These are phyloP conservation scores for Acanthosepion esculentum DNA, from an alignment of 2,888 invertebrate genomes.

Conservation along the genomic window DNA sequence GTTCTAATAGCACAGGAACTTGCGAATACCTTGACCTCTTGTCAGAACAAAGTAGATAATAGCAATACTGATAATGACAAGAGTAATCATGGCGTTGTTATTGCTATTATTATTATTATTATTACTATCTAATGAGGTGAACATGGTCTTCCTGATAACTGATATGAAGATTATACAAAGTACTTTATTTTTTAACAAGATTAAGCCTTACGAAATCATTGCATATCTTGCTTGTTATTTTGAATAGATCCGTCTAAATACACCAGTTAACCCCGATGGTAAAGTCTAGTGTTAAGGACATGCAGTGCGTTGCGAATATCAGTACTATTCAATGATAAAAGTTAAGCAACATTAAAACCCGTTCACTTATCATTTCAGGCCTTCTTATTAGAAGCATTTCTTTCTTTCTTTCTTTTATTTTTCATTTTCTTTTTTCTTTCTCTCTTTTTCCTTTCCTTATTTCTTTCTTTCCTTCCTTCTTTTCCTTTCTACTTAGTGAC, in stretches of 20 bases:
- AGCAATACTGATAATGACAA: no score
- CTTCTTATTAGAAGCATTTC: no score
- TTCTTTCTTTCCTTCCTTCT: no score
- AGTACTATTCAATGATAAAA: background rate
- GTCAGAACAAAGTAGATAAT: no score
- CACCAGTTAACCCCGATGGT: background rate
- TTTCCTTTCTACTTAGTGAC: no score
- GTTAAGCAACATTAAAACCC: background rate
- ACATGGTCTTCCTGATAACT: background rate
- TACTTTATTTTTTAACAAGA: background rate
- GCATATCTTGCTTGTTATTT: background rate
- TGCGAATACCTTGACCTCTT: no score
- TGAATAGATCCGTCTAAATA: background rate
- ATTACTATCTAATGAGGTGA: background rate
- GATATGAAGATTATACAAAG: background rate
- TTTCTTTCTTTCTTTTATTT: no score
- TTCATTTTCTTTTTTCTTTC: no score
- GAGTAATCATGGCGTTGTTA: no score
- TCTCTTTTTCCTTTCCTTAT: no score
- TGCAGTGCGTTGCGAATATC: background rate
- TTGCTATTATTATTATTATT: background rate
- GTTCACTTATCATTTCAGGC: no score
- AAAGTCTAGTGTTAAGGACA: background rate
- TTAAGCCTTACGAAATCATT: background rate
- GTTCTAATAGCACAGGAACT: no score